Evolutionary conservation across 2,888 invertebrate genomes (phyloP).

Genomic region (Mythimna albipuncta): DNA sequence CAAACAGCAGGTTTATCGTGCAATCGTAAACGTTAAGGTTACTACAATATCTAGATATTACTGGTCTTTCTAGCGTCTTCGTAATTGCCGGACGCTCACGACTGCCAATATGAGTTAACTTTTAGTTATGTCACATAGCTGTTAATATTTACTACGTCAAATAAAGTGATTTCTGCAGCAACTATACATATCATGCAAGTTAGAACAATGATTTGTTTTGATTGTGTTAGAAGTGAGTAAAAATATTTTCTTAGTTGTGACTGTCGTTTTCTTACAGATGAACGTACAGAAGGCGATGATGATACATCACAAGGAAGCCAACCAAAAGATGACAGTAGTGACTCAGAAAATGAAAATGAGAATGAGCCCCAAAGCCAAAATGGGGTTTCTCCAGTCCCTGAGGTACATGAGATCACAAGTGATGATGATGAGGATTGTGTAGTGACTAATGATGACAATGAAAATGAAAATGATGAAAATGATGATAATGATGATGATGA

Average conservation of each 20-base stretch:
- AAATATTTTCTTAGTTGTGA: slow-evolving; percentile 27
- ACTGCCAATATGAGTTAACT: slow-evolving; percentile 59
- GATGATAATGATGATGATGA: slow-evolving; percentile 36
- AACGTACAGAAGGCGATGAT: slow-evolving; percentile 88
- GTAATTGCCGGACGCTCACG: slow-evolving; percentile 74
- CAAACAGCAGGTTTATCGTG: slow-evolving; percentile 66
- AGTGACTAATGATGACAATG: slow-evolving; percentile 88
- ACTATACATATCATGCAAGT: slow-evolving; percentile 43
- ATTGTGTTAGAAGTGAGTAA: slow-evolving; percentile 6
- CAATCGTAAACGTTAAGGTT: slow-evolving; percentile 78
- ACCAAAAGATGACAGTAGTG: slow-evolving; percentile 87
- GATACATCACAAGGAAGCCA: slow-evolving; percentile 88
- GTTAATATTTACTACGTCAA: slow-evolving; percentile 35
- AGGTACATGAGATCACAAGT: slow-evolving; percentile 90
- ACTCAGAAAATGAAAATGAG: slow-evolving; percentile 82
- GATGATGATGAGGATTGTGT: slow-evolving; percentile 91
- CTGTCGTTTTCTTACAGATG: slow-evolving; percentile 77
- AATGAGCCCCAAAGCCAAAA: slow-evolving; percentile 85
- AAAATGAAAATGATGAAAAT: slow-evolving; percentile 28
- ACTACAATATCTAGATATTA: slow-evolving; percentile 80
- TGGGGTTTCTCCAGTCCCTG: slow-evolving; percentile 83
- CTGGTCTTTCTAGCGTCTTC: slow-evolving; percentile 79
- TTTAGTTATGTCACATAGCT: slow-evolving; percentile 61
- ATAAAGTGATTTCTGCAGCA: slow-evolving; percentile 39
- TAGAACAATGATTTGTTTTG: slow-evolving; percentile 35